Percentiles rank a stretch among this genome's conserved stretches.
These are phyloP conservation scores for Philaethria dido DNA, from an alignment of 2,888 invertebrate genomes.

Conservation along the genomic window DNA sequence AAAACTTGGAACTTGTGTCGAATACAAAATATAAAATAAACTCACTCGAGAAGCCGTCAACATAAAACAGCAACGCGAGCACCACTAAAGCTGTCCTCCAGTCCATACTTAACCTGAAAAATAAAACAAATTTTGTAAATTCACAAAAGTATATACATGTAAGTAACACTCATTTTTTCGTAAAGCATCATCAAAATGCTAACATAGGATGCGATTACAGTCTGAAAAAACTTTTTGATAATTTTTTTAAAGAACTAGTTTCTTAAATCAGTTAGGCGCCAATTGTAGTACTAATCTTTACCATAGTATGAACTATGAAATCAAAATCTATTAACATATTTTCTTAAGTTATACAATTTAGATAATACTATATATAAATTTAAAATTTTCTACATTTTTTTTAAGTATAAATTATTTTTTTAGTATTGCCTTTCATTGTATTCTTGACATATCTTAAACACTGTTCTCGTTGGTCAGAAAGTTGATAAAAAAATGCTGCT, in stretches of 20 bases:
- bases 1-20: slow-evolving; percentile 7
- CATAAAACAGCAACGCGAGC: slow-evolving; percentile 64
- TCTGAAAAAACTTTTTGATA: too few species aligned
- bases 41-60: slow-evolving; percentile 79
- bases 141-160: slow-evolving; percentile 9
- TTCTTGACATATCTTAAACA: not conserved
- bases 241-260: not conserved
- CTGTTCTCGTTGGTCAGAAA: not conserved
- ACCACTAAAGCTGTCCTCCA: slow-evolving; percentile 67
- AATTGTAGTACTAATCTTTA: not conserved
- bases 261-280: not conserved
- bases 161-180: not conserved
- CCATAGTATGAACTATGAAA: too few species aligned
- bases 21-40: slow-evolving; percentile 31
- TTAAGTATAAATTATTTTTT: too few species aligned
- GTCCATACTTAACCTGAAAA: slow-evolving; percentile 73
- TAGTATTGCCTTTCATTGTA: not conserved
- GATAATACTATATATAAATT: too few species aligned
- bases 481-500: not conserved
- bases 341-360: too few species aligned
- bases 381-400: too few species aligned
- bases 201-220: not conserved
- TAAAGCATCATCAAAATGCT: not conserved
- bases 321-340: too few species aligned
- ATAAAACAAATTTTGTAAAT: slow-evolving; percentile 40